Conservation (phyloP, 30 jellyfish, hydroid and myxozoan species). For the Aurelia sp. region DNA sequence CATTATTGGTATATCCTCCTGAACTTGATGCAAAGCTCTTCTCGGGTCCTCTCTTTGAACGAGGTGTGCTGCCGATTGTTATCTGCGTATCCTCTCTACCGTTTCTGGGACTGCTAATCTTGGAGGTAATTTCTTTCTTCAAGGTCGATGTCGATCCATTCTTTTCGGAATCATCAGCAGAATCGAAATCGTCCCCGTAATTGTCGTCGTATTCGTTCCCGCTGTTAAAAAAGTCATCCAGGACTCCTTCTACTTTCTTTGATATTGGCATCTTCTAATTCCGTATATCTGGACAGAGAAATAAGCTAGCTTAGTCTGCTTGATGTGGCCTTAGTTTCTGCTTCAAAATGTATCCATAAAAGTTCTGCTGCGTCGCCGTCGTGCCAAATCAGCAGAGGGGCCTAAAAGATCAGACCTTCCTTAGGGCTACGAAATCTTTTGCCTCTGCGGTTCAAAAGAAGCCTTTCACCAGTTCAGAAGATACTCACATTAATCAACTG, state of each 20-base stretch:
- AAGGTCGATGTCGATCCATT: background rate
- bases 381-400: too few species aligned
- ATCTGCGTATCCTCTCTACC: background rate
- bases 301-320: too few species aligned
- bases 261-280: too few species aligned
- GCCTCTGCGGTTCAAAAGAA: too few species aligned
- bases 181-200: conserved; percentile 64
- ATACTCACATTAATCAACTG: too few species aligned
- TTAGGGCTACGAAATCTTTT: too few species aligned
- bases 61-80: background rate
- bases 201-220: conserved; percentile 45
- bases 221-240: conserved; percentile 25
- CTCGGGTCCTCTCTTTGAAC: background rate
- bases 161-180: conserved; percentile 52
- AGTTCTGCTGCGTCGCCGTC: too few species aligned
- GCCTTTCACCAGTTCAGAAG: too few species aligned
- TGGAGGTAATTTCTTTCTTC: background rate
- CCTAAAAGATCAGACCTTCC: too few species aligned
- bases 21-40: background rate
- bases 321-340: too few species aligned
- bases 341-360: too few species aligned
- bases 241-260: conserved; percentile 2
- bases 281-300: too few species aligned
- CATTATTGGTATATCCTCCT: background rate
- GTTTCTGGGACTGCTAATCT: background rate